Percentiles rank a stretch among this genome's conserved stretches.
Conservation (phyloP, 2,797 vertebrate genomes). For the Anguilla anguilla region DNA sequence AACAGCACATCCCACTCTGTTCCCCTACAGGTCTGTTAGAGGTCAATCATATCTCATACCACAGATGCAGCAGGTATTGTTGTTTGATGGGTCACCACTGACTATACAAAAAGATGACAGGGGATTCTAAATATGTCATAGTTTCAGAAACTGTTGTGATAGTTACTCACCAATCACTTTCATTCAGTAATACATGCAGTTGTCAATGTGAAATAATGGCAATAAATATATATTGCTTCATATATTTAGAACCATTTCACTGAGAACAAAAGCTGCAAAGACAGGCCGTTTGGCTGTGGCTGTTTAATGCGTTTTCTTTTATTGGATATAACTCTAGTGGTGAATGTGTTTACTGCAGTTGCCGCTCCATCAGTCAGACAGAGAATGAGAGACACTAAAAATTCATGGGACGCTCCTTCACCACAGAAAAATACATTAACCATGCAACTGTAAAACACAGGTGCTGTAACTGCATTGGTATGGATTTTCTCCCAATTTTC, state of each 20-base stretch:
- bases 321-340: neutral
- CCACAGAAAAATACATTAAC: neutral
- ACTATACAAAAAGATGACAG: neutral
- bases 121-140: conserved; percentile 10
- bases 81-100: neutral
- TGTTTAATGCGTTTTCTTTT: neutral
- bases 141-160: conserved; percentile 5
- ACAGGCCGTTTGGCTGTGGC: neutral
- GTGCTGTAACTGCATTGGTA: neutral
- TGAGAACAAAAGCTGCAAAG: neutral
- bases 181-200: conserved; percentile 28
- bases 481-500: neutral
- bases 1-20: neutral
- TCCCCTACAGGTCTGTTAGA: neutral
- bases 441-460: neutral
- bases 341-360: neutral
- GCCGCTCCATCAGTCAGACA: neutral
- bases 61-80: conserved; percentile 5
- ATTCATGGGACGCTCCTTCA: neutral
- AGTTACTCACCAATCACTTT: conserved; percentile 12
- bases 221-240: neutral
- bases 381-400: neutral
- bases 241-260: neutral
- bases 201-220: neutral
- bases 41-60: neutral